Percentiles rank a stretch among this genome's conserved stretches.
Evolutionary conservation across 64 coral and sea anemone species (phyloP).

Genomic region (Actinia equina): DNA sequence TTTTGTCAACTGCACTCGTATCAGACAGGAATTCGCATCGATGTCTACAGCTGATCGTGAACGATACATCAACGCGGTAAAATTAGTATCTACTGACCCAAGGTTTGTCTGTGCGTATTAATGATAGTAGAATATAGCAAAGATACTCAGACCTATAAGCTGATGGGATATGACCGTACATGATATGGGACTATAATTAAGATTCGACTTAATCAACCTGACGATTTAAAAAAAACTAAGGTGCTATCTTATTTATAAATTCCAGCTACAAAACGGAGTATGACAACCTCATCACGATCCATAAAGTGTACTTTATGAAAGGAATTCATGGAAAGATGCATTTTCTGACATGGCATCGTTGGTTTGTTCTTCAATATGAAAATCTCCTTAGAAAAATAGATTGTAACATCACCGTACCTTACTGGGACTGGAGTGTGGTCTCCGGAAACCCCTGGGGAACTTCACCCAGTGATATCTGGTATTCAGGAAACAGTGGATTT

Average conservation of each 20-base stretch:
- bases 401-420: constrained; percentile 56
- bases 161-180: too few species aligned
- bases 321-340: constrained; percentile 39
- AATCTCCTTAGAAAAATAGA: constrained; percentile 57
- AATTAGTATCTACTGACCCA: constrained; percentile 40
- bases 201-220: too few species aligned
- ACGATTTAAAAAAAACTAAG: too few species aligned
- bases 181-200: too few species aligned
- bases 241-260: too few species aligned
- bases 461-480: background rate
- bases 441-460: constrained; percentile 7
- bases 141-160: too few species aligned
- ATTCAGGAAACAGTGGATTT: constrained; percentile 35
- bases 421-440: constrained; percentile 56
- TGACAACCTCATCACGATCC: constrained; percentile 38
- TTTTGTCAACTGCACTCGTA: constrained; percentile 48
- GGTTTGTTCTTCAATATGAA: constrained; percentile 73
- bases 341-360: constrained; percentile 75
- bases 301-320: constrained; percentile 6
- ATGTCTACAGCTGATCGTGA: constrained; percentile 53
- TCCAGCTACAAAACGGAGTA: constrained; percentile 23
- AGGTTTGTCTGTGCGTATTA: too few species aligned
- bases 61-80: constrained; percentile 31
- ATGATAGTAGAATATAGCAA: too few species aligned
- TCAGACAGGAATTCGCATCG: constrained; percentile 68